Percentiles rank a stretch among this genome's conserved stretches.
These are phyloP conservation scores for Parnassius mnemosyne DNA, from an alignment of 2,888 invertebrate species.

Conservation along the genomic window DNA sequence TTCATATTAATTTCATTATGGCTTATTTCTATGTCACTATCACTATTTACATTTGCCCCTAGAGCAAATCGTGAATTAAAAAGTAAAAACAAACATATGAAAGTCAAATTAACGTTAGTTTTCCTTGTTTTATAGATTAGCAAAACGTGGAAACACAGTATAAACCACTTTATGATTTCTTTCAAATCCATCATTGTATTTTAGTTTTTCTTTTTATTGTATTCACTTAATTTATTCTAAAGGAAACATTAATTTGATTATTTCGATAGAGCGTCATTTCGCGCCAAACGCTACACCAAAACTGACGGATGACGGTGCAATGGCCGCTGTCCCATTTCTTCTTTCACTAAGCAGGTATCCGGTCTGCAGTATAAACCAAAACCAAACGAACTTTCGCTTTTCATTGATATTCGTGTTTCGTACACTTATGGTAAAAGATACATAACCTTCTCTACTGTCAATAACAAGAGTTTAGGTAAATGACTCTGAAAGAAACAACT, in stretches of 20 bases:
- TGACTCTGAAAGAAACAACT: slow-evolving; percentile 12
- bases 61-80: slow-evolving; percentile 50
- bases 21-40: slow-evolving; percentile 39
- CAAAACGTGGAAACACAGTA: slow-evolving; percentile 69
- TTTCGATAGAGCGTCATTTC: slow-evolving; percentile 48
- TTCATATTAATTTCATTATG: slow-evolving; percentile 32
- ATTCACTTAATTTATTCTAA: slow-evolving; percentile 28
- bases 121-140: slow-evolving; percentile 42
- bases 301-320: slow-evolving; percentile 43
- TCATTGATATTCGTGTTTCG: slow-evolving; percentile 51
- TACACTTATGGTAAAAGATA: slow-evolving; percentile 26
- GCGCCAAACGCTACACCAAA: slow-evolving; percentile 41
- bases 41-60: slow-evolving; percentile 45
- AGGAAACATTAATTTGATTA: slow-evolving; percentile 25
- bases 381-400: slow-evolving; percentile 39
- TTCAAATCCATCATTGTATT: slow-evolving; percentile 65
- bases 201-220: slow-evolving; percentile 24
- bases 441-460: slow-evolving; percentile 12
- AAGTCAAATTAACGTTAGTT: slow-evolving; percentile 44
- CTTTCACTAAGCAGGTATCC: slow-evolving; percentile 50
- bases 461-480: slow-evolving; percentile 11
- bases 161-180: slow-evolving; percentile 75
- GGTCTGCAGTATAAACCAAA: slow-evolving; percentile 1
- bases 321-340: slow-evolving; percentile 54
- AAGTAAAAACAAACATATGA: slow-evolving; percentile 59